These are phyloP conservation scores for Stramonita haemastoma DNA, from an alignment of 2,888 invertebrate genomes.

Conservation along the genomic window DNA sequence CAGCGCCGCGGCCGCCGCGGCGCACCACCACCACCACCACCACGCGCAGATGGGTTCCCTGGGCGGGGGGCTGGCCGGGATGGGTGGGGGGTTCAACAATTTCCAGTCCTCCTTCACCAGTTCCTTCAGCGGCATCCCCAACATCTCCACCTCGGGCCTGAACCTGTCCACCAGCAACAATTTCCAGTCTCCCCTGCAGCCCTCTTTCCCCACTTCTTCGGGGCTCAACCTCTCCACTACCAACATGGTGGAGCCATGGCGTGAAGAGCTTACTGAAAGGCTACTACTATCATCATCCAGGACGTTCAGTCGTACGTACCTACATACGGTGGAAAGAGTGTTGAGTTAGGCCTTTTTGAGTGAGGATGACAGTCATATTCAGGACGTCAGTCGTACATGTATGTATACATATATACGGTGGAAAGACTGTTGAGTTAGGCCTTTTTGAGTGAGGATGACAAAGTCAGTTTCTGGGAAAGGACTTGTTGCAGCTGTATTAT, in stretches of 20 bases:
- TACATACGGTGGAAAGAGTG: too few relatives aligned
- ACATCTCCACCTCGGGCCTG: constrained; percentile 77
- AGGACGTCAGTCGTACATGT: too few relatives aligned
- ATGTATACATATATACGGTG: too few relatives aligned
- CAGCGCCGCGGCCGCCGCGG: background rate
- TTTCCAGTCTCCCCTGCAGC: constrained; percentile 64
- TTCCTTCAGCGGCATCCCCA: constrained; percentile 68
- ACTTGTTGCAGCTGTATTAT: too few relatives aligned
- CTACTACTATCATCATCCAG: too few relatives aligned
- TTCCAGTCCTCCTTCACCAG: constrained; percentile 66
- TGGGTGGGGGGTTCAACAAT: constrained; percentile 37
- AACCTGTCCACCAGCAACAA: constrained; percentile 72
- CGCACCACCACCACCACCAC: constrained; percentile 8
- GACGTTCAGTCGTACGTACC: too few relatives aligned
- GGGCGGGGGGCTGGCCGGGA: constrained; percentile 25
- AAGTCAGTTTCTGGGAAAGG: too few relatives aligned
- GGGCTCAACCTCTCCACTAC: constrained; percentile 76
- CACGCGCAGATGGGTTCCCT: constrained; percentile 26
- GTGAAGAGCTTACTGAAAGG: too few relatives aligned
- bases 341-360: too few relatives aligned
- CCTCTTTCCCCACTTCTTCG: constrained; percentile 67
- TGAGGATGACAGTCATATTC: too few relatives aligned
- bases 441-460: too few relatives aligned
- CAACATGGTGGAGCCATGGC: constrained; percentile 76
- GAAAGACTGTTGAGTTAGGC: too few relatives aligned